phyloP scores from a whole-genome alignment of 1,140 invertebrate species.

The Bombus polaris region DNA sequence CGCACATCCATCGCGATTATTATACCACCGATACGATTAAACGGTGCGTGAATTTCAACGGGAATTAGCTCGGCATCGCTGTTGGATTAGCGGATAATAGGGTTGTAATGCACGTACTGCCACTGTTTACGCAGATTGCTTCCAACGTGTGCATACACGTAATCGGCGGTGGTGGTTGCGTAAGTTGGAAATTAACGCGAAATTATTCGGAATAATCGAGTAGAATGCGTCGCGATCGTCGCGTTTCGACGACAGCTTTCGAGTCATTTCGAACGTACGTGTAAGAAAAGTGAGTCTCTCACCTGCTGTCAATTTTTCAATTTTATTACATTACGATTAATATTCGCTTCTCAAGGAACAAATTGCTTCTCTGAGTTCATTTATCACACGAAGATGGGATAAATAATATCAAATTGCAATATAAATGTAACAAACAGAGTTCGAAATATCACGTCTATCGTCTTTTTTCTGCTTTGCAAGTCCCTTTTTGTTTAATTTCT shows the following conservation, averaged over 20 bases:
- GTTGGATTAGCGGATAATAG: constrained; percentile 43
- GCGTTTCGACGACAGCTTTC: neutral
- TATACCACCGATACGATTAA: constrained; percentile 8
- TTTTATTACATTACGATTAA: too few species aligned
- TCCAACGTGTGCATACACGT: neutral
- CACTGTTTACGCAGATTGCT: constrained; percentile 23
- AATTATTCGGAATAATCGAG: constrained; percentile 10
- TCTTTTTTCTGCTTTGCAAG: too few species aligned
- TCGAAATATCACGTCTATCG: too few species aligned
- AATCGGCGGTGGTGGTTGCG: constrained; percentile 8
- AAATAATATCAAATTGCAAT: too few species aligned
- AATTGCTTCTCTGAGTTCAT: too few species aligned
- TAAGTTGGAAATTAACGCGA: constrained; percentile 48
- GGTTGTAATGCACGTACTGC: constrained; percentile 15
- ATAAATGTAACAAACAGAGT: too few species aligned
- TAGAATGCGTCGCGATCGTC: neutral
- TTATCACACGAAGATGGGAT: too few species aligned
- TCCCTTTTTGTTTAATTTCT: too few species aligned
- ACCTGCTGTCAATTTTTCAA: too few species aligned
- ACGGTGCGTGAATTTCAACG: constrained; percentile 15
- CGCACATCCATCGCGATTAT: neutral
- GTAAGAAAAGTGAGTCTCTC: too few species aligned
- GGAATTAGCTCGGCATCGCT: constrained; percentile 35
- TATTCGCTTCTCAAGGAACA: too few species aligned
- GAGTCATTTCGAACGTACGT: too few species aligned